Evolutionary conservation across 2,888 invertebrate species (phyloP), one percentile per base, ranked within the genome.

Genomic region (Caenorhabditis afra): DNA sequence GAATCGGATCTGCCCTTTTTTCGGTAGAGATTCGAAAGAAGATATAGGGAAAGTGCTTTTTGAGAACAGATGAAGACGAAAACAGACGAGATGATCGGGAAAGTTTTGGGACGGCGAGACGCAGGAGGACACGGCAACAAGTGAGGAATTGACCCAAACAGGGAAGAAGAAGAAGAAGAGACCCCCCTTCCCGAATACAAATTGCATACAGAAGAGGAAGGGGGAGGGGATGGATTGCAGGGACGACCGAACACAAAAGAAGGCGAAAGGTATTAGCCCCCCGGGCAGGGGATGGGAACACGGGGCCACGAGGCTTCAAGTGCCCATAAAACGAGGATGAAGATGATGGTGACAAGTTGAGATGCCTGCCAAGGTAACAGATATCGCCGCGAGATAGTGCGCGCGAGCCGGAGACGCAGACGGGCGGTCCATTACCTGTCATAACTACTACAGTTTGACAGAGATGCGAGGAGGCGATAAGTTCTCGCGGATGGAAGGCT

Each of bases 361-460:
- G 45, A 61, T 45, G 35, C 53, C n/a, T 52, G 47, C 61, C 70
- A 71, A 71, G 70, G 70, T 62, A 70, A 70, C 66, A 66, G 66
- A 66, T 57, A 67, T 12, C 49, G 14, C n/a, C 37, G 22, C 16
- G 55, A 44, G 47, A 57, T 52, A 70, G 53, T 29, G 57, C 44
- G 35, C 20, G 20, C 3, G 41, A 41, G 44, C 39, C 1, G 39
- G 44, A 61, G 74, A 65, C 50, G 55, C 23, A 39, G 8, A 58
- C 39, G 16, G 49, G 49, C 47, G 52, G 61, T 53, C 59, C 53
- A 61, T 61, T 61, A 58, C 55, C 61, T 75, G 59, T 61, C 66
- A 71, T 71, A 71, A 71, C 70, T 71, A 71, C 70, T 71, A 71
- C 61, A 71, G 62, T 55, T 71, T 71, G 70, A 71, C 61, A 53